A percentile compares a stretch with the other conserved stretches of the same genome.
phyloP scores from a whole-genome alignment of 2,113 vertebrate genomes.

The Alligator mississippiensis region DNA sequence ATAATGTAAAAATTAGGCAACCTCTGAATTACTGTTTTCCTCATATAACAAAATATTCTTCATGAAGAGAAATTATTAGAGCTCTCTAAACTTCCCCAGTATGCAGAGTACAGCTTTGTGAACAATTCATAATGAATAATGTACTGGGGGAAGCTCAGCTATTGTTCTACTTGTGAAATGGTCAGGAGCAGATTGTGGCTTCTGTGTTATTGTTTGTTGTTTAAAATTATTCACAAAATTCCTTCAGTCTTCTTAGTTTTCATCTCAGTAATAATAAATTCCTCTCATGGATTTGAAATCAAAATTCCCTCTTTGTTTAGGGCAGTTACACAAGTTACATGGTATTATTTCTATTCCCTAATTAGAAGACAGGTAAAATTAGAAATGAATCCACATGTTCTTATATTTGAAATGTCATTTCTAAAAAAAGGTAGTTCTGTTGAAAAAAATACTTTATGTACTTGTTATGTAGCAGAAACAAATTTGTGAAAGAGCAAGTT shows the following conservation, averaged over 20 bases:
- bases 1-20: constrained; percentile 2
- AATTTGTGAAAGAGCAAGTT: neutral
- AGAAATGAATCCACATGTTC: constrained; percentile 4
- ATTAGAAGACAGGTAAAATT: neutral
- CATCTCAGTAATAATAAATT: neutral
- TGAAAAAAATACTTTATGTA: neutral
- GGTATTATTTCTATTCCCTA: neutral
- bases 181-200: neutral
- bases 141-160: constrained; percentile 55
- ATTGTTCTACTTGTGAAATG: constrained; percentile 37
- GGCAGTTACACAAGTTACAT: neutral
- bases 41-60: constrained; percentile 56
- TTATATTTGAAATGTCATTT: neutral
- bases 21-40: constrained; percentile 13
- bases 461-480: neutral
- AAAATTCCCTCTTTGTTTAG: neutral
- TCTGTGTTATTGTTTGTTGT: neutral
- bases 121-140: constrained; percentile 49
- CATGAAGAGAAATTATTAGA: constrained; percentile 41
- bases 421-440: neutral
- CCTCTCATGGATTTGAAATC: neutral
- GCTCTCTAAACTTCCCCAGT: constrained; percentile 43
- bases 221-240: neutral
- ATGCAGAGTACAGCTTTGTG: constrained; percentile 50
- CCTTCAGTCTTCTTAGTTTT: neutral